Evolutionary conservation across 1,140 invertebrate genomes (phyloP).

Genomic region (Nasonia vitripennis): DNA sequence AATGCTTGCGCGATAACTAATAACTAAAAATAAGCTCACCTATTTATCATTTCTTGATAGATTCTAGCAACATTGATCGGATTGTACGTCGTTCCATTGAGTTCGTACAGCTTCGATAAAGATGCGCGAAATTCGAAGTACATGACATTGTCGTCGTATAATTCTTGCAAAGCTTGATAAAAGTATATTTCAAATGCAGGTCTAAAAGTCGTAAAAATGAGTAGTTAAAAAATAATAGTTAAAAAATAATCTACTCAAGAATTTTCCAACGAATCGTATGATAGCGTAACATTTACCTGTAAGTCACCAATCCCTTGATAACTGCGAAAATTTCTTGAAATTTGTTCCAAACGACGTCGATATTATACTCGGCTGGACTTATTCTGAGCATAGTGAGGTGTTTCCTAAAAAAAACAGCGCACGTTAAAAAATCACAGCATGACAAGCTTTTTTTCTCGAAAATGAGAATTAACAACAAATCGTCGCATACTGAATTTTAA

Average conservation of each 20-base stretch:
- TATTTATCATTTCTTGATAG: slow-evolving; percentile 76
- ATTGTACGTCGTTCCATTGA: slow-evolving; percentile 77
- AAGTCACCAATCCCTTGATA: slow-evolving; percentile 78
- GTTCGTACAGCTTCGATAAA: slow-evolving; percentile 76
- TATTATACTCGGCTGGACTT: slow-evolving; percentile 79
- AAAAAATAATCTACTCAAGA: not conserved
- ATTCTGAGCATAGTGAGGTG: slow-evolving; percentile 78
- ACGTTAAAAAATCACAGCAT: no score
- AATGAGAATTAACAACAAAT: slow-evolving; percentile 58
- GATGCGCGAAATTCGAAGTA: slow-evolving; percentile 82
- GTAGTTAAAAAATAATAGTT: not conserved
- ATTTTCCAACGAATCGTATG: slow-evolving; percentile 75
- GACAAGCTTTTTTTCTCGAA: slow-evolving; percentile 57
- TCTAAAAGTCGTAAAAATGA: slow-evolving; percentile 57
- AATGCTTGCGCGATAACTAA: no score
- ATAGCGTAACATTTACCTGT: slow-evolving; percentile 62
- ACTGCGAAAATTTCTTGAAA: slow-evolving; percentile 80
- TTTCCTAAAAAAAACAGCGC: not conserved
- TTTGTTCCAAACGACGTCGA: slow-evolving; percentile 80
- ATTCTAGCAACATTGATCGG: slow-evolving; percentile 75
- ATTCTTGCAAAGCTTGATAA: slow-evolving; percentile 80
- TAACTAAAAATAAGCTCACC: slow-evolving; percentile 39
- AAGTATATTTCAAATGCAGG: slow-evolving; percentile 83
- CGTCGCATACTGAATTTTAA: slow-evolving; percentile 69
- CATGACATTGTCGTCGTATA: slow-evolving; percentile 85